phyloP scores from a whole-genome alignment of 2,888 invertebrate genomes.

The Himalopsyche anomala region DNA sequence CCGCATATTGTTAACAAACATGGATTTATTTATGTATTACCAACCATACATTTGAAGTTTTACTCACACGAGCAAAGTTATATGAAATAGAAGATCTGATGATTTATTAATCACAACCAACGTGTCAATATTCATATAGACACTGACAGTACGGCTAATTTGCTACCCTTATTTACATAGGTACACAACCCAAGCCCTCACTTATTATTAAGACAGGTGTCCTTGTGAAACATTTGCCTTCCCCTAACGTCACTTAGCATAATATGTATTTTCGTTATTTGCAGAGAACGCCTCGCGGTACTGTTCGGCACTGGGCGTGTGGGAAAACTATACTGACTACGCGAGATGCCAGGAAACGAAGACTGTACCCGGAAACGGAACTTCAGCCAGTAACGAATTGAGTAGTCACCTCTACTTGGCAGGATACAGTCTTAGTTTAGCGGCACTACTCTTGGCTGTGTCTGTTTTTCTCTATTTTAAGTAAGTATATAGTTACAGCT shows the following conservation, averaged over 20 bases:
- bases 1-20: too few relatives aligned
- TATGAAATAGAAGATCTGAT: too few relatives aligned
- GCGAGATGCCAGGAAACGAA: constrained; percentile 82
- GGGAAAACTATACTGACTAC: constrained; percentile 89
- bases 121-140: background rate
- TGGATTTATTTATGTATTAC: too few relatives aligned
- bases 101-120: too few relatives aligned
- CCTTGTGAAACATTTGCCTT: constrained; percentile 4
- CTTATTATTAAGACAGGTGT: background rate
- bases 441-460: constrained; percentile 88
- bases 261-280: constrained; percentile 67
- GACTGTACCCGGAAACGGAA: constrained; percentile 70
- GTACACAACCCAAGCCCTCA: background rate
- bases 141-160: background rate
- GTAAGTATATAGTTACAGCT: constrained; percentile 74
- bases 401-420: constrained; percentile 88
- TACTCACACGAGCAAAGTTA: too few relatives aligned
- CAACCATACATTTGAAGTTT: too few relatives aligned
- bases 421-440: constrained; percentile 90
- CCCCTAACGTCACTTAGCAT: background rate
- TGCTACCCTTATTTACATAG: background rate
- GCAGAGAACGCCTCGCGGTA: constrained; percentile 91
- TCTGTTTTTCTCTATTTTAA: constrained; percentile 93
- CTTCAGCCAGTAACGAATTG: constrained; percentile 79
- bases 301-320: constrained; percentile 87